These are phyloP conservation scores for Neodon shergylaensis DNA, from an alignment of 2,113 vertebrate species.

Conservation along the genomic window DNA sequence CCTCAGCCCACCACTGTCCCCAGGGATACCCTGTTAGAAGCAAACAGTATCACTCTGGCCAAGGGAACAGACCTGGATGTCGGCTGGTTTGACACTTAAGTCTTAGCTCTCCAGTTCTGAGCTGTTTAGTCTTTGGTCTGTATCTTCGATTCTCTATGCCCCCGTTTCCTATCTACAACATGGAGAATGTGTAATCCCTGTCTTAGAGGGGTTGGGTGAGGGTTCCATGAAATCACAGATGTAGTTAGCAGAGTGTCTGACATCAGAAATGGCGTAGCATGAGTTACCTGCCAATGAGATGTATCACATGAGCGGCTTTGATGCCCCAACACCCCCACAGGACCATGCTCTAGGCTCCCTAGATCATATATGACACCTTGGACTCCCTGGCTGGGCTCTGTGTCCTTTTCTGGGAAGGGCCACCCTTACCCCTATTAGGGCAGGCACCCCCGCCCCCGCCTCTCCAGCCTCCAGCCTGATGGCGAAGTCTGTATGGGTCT, in stretches of 20 bases:
- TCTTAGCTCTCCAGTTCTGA: not conserved
- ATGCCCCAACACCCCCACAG: accelerated
- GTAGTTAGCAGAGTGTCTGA: not conserved
- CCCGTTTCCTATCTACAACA: not conserved
- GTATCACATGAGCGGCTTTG: not conserved
- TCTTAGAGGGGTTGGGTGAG: accelerated
- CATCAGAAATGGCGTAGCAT: accelerated
- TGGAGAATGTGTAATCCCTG: accelerated
- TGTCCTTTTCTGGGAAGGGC: not conserved
- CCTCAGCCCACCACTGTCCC: not conserved
- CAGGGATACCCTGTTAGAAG: not conserved
- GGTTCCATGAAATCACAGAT: not conserved
- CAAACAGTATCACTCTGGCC: not conserved
- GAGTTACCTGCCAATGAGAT: not conserved
- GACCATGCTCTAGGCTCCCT: not conserved
- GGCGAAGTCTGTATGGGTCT: accelerated
- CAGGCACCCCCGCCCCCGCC: accelerated
- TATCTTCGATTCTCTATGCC: not conserved
- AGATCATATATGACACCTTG: not conserved
- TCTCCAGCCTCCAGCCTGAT: not conserved
- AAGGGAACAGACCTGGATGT: not conserved
- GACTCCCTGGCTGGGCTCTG: too few species aligned
- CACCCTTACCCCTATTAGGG: not conserved
- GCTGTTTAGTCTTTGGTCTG: not conserved
- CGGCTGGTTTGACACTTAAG: not conserved